Conservation (phyloP, 2,888 invertebrate genomes). For the Meiosimyza platycephala region DNA sequence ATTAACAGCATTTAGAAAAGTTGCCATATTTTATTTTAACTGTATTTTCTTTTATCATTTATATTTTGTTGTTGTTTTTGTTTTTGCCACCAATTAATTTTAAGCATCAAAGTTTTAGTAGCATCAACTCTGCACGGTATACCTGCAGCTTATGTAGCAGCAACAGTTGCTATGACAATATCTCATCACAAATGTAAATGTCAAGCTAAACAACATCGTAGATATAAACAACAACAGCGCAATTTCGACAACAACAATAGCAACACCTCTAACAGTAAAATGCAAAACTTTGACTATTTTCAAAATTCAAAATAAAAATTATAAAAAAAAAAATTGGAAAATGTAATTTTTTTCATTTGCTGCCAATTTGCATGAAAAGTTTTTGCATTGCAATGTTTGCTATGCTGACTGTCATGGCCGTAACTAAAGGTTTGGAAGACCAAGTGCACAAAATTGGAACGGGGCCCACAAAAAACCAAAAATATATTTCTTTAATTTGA, state of each 20-base stretch:
- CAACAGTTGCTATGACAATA: slow-evolving; percentile 29
- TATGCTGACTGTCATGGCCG: not conserved
- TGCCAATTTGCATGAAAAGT: slow-evolving; percentile 6
- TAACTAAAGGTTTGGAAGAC: too few species aligned
- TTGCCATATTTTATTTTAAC: too few species aligned
- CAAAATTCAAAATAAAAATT: too few species aligned
- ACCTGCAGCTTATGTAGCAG: too few species aligned
- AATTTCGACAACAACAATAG: not conserved
- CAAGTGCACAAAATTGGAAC: too few species aligned
- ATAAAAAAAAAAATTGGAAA: not conserved
- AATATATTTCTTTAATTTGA: too few species aligned
- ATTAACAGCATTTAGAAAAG: too few species aligned
- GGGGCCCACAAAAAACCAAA: too few species aligned
- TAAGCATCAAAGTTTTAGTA: slow-evolving; percentile 29
- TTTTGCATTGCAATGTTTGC: not conserved
- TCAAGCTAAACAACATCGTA: not conserved
- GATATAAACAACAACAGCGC: not conserved
- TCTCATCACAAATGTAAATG: slow-evolving; percentile 3
- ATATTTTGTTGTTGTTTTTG: not conserved
- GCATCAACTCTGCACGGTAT: not conserved
- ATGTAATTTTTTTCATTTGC: not conserved
- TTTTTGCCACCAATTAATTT: slow-evolving; percentile 31
- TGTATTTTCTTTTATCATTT: not conserved
- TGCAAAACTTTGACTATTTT: not conserved
- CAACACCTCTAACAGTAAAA: not conserved